Conservation (phyloP, 2,797 vertebrate species). For the Sebastiscus tertius region DNA sequence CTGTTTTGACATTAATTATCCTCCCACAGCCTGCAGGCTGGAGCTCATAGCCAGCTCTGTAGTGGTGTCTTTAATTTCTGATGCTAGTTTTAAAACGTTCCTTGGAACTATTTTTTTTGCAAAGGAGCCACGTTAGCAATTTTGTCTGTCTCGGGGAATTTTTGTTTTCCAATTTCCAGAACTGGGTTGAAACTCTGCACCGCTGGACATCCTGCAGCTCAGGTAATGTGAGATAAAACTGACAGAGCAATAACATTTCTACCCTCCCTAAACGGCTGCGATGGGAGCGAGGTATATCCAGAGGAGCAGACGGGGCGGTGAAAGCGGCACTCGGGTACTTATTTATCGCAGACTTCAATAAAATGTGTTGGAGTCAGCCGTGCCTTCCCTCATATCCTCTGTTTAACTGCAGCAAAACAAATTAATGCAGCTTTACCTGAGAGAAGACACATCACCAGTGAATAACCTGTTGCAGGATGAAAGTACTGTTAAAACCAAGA, state of each 20-base stretch:
- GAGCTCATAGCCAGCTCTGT: constrained; percentile 39
- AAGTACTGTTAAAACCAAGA: constrained; percentile 39
- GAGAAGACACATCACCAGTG: constrained; percentile 35
- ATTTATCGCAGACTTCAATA: constrained; percentile 58
- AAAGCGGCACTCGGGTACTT: constrained; percentile 54
- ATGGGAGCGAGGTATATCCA: constrained; percentile 52
- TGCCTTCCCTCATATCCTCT: constrained; percentile 31
- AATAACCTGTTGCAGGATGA: constrained; percentile 62
- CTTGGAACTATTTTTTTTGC: constrained; percentile 5
- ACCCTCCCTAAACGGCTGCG: constrained; percentile 45
- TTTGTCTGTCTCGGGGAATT: not conserved
- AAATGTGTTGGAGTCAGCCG: constrained; percentile 47
- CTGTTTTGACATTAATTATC: constrained; percentile 85
- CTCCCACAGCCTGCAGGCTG: constrained; percentile 52
- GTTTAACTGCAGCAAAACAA: constrained; percentile 56
- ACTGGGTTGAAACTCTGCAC: constrained; percentile 32
- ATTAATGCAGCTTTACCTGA: constrained; percentile 47
- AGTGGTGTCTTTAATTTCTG: constrained; percentile 26
- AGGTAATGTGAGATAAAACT: constrained; percentile 71
- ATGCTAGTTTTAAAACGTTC: constrained; percentile 11
- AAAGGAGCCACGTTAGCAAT: not conserved
- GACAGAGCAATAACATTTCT: constrained; percentile 72
- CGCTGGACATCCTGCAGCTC: constrained; percentile 53
- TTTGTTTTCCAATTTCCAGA: constrained; percentile 5
- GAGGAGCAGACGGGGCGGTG: constrained; percentile 56